These are phyloP conservation scores for Trachelus tabidus DNA, from an alignment of 2,888 invertebrate genomes.

Conservation along the genomic window DNA sequence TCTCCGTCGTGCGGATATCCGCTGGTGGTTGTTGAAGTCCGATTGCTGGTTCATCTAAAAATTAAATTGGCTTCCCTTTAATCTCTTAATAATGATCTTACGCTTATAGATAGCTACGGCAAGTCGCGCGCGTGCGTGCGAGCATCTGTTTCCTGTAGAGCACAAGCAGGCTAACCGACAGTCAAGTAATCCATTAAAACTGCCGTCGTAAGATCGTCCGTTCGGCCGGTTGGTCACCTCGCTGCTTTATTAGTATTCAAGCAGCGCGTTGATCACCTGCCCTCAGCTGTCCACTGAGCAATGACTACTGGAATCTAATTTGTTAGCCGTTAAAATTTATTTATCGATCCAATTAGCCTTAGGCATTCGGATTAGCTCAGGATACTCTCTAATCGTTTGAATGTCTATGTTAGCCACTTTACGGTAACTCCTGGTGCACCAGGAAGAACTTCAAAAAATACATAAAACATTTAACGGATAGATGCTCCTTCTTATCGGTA, in stretches of 20 bases:
- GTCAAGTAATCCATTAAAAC: constrained; percentile 37
- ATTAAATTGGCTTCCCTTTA: constrained; percentile 41
- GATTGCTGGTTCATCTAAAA: constrained; percentile 23
- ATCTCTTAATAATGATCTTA: constrained; percentile 40
- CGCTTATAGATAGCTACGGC: neutral
- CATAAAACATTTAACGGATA: neutral
- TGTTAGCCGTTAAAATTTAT: constrained; percentile 36
- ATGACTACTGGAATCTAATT: constrained; percentile 43
- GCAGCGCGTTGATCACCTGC: constrained; percentile 52
- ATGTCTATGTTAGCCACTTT: neutral
- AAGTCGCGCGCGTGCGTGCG: constrained; percentile 17
- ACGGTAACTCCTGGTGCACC: neutral
- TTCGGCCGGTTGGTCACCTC: constrained; percentile 29
- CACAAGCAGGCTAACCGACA: constrained; percentile 14
- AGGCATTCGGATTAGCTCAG: neutral
- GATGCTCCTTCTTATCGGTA: neutral
- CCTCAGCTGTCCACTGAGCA: constrained; percentile 35
- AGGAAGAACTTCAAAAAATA: neutral
- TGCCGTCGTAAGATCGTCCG: constrained; percentile 24
- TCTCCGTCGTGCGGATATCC: neutral
- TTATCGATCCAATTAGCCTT: constrained; percentile 16
- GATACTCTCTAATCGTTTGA: neutral
- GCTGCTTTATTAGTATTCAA: constrained; percentile 33
- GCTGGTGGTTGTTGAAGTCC: neutral
- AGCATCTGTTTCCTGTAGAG: constrained; percentile 44